Percentiles rank a stretch among this genome's conserved stretches.
phyloP scores from a whole-genome alignment of 2,113 vertebrate species.

The Clarias batrachus region DNA sequence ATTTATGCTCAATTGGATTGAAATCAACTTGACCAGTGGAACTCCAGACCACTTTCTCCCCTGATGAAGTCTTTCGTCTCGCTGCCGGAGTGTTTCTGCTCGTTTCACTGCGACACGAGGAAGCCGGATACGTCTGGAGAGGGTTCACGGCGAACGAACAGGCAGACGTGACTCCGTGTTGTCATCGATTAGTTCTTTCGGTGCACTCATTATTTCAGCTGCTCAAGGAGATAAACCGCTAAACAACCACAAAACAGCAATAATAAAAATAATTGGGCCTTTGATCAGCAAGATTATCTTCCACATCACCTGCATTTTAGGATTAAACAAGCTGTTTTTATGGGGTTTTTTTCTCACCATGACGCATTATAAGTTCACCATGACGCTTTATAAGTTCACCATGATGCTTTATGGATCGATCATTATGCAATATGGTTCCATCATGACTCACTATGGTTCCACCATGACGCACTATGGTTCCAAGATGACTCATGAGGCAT shows the following conservation, averaged over 20 bases:
- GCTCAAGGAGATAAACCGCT: neutral
- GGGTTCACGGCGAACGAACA: neutral
- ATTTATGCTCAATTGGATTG: slow-evolving; percentile 22
- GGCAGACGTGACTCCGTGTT: neutral
- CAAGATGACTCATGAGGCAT: neutral
- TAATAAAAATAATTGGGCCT: neutral
- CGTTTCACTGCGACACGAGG: neutral
- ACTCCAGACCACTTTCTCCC: neutral
- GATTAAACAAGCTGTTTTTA: neutral
- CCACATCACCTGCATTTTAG: neutral
- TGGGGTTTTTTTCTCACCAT: neutral
- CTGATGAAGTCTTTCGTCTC: slow-evolving; percentile 6
- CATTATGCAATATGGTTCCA: neutral
- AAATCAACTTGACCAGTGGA: slow-evolving; percentile 10
- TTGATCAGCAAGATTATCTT: neutral
- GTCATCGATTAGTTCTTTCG: neutral
- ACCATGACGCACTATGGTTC: too few species aligned
- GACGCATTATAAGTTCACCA: too few species aligned
- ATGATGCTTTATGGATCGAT: too few species aligned
- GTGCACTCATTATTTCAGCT: neutral
- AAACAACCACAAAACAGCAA: neutral
- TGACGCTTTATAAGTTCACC: too few species aligned
- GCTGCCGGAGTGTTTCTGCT: neutral
- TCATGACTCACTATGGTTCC: neutral
- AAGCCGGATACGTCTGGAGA: neutral